Percentiles rank a stretch among this genome's conserved stretches.
These are phyloP conservation scores for Perdix hodgsoniae DNA, from an alignment of 2,797 vertebrate species.

Conservation along the genomic window DNA sequence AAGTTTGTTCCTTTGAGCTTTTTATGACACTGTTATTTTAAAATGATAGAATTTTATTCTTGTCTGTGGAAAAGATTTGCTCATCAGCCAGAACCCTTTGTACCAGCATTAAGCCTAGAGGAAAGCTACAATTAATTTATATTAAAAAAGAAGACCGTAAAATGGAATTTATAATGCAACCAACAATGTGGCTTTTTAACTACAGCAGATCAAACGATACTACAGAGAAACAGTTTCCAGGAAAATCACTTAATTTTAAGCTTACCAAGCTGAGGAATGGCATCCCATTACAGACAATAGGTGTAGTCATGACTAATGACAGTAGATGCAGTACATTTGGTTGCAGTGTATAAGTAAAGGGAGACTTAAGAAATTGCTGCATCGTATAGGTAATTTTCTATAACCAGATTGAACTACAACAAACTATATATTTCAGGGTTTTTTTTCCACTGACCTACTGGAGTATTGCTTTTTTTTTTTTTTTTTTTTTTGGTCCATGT, in stretches of 20 bases:
- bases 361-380: not conserved
- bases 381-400: not conserved
- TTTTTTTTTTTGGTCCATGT: not conserved
- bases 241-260: constrained; percentile 50
- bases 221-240: constrained; percentile 45
- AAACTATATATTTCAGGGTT: not conserved
- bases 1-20: constrained; percentile 48
- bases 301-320: constrained; percentile 4
- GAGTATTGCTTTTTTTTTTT: not conserved
- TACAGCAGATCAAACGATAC: not conserved
- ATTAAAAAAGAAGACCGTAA: not conserved
- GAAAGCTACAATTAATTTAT: constrained; percentile 53
- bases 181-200: constrained; percentile 27
- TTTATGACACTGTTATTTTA: constrained; percentile 32
- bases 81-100: constrained; percentile 50
- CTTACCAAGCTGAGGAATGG: constrained; percentile 23
- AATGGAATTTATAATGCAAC: constrained; percentile 48
- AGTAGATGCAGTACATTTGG: not conserved
- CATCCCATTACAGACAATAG: constrained; percentile 18
- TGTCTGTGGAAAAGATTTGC: constrained; percentile 33
- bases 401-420: not conserved
- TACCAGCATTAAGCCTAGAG: constrained; percentile 44
- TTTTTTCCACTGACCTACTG: not conserved
- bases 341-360: not conserved
- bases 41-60: constrained; percentile 41